Conservation (phyloP, 2,888 invertebrate genomes). For the Ornithoptera alexandrae region DNA sequence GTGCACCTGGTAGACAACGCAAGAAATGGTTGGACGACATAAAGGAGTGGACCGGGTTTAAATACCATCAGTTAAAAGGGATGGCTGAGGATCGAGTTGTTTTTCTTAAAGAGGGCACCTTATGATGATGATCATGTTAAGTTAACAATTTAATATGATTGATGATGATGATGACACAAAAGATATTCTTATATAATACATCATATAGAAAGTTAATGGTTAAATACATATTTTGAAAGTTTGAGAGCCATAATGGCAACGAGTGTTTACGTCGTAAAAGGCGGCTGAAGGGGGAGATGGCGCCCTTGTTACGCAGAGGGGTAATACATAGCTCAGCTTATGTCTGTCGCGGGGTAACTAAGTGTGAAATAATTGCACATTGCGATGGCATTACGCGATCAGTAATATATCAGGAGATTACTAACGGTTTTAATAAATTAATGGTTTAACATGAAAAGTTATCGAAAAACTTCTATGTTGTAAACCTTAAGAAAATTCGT, state of each 20-base stretch:
- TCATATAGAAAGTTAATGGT: neutral
- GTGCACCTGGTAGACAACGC: no score
- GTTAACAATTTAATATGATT: no score
- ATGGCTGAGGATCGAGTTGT: no score
- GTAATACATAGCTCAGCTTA: constrained; percentile 39
- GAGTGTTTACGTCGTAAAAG: constrained; percentile 72
- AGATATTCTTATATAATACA: no score
- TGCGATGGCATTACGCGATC: constrained; percentile 12
- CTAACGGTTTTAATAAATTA: neutral
- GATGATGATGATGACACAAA: no score
- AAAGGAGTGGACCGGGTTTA: no score
- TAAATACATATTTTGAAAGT: constrained; percentile 29
- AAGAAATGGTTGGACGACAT: no score
- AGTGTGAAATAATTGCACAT: constrained; percentile 39
- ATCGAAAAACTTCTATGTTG: neutral
- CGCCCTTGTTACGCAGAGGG: constrained; percentile 47
- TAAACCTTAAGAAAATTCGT: no score
- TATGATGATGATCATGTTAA: no score
- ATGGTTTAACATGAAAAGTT: neutral
- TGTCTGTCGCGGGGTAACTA: constrained; percentile 37
- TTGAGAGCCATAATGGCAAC: constrained; percentile 47
- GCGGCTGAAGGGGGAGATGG: constrained; percentile 55
- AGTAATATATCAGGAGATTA: neutral
- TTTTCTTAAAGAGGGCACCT: no score
- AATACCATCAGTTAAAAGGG: no score